phyloP scores from a whole-genome alignment of 1,140 invertebrate genomes.

The Lamellibrachia luymesi region DNA sequence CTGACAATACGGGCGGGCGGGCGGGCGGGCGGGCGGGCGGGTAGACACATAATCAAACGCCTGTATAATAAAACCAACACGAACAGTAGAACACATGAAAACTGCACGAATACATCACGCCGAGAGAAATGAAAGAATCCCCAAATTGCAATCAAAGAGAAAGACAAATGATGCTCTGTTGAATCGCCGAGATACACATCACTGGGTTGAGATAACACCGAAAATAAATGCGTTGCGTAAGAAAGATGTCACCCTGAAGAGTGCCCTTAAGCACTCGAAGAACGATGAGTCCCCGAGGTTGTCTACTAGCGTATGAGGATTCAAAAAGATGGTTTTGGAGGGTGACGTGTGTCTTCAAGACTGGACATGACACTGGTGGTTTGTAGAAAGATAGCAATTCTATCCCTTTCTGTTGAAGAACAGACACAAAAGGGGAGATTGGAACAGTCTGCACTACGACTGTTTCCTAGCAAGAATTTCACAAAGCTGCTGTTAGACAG shows the following conservation, averaged over 20 bases:
- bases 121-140: neutral
- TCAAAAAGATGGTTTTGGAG: too few species aligned
- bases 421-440: neutral
- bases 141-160: neutral
- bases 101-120: neutral
- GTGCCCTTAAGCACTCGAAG: too few species aligned
- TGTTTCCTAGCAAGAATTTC: neutral
- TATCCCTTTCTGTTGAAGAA: neutral
- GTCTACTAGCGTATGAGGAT: too few species aligned
- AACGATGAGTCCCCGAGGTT: too few species aligned
- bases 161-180: neutral
- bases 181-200: neutral
- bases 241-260: neutral
- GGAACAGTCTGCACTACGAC: neutral
- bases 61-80: too few species aligned
- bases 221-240: neutral
- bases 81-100: neutral
- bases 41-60: too few species aligned
- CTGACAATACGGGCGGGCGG: neutral
- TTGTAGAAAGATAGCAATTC: neutral
- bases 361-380: too few species aligned
- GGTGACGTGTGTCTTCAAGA: too few species aligned
- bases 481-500: neutral
- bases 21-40: too few species aligned
- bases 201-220: neutral